Base-by-base conservation (phyloP, 2,888 invertebrate species). In the Lagria hirta region DNA sequence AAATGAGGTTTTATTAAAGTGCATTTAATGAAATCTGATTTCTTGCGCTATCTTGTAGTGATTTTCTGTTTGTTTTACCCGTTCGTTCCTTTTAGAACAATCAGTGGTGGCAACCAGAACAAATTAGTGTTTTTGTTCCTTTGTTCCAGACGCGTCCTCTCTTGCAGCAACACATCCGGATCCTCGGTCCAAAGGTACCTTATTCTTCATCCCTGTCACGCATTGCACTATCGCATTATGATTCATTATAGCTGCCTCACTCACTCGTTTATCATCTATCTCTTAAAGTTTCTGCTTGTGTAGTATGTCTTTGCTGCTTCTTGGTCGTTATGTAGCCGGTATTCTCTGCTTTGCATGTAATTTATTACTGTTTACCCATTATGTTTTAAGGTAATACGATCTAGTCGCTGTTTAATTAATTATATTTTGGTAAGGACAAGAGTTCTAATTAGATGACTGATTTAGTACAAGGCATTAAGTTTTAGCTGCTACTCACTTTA, bases 131-230 rank as follows among this genome's bases (percentile, higher is more conserved):
- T 62, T 66, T 66, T 64, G 60, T 67, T 65, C 62, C 61, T 70
- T 64, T 69, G 69, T 71, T 70, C 63, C 70, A 70, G 70, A 70
- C 68, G 62, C 68, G 59, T 65, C 68, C 61, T 66, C 67, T 61
- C 67, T 69, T 59, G 67, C 69, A 58, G 66, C 68, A 58, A 69
- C 69, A 65, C 68, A 69, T 60, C 67, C 66, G 55, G 69, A 67
- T 53, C 66, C 68, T 54, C 64, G 62, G 60, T 61, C 61, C 58
- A 66, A 68, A 70, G 69, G 70, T 70, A 70, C 68, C 61, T 55
- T n/a, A n/a, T n/a, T 52, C 52, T 57, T 51, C 56, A 55, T 52
- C 50, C 54, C 49, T 44, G 37, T 49, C 48, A 55, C 57, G 55
- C 55, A 58, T 55, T 48, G 44, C 52, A 54, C 46, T 55, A 54